Base-by-base conservation (phyloP, 1,140 invertebrate genomes). In the Battus philenor region DNA sequence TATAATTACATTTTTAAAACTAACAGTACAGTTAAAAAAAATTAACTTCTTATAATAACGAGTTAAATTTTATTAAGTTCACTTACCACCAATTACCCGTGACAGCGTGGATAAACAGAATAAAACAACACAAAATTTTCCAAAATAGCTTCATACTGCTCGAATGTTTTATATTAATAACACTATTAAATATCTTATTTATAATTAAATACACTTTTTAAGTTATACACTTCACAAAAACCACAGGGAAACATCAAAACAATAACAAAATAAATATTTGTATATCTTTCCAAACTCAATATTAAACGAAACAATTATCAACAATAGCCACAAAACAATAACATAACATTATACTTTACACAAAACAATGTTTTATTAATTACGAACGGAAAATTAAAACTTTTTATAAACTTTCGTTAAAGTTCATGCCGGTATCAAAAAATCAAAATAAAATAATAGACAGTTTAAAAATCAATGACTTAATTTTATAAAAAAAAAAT, bases 41-140 rank as follows among this genome's bases (percentile, higher is more conserved):
- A n/a, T n/a, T n/a, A n/a, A n/a, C n/a, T n/a, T n/a, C n/a, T n/a
- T n/a, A n/a, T n/a, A n/a, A n/a, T n/a, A n/a, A n/a, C n/a, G n/a
- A n/a, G n/a, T n/a, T n/a, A n/a, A n/a, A n/a, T n/a, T n/a, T n/a
- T n/a, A n/a, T n/a, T n/a, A 31, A 50, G 30, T 50, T 45, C 43
- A 77, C 79, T 83, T 70, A 83, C 79, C 79, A 83, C 79, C 79
- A 83, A 47, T 73, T 77, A 13, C 68, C 72, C 48, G 65, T 52
- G 44, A 73, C 78, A 32, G 68, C 68, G 46, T 83, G 68, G 20
- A 68, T 55, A 13, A 83, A 59, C 29, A 82, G 34, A 20, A 80
- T 57, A 47, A 77, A 54, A 47, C 53, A 64, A 38, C 69, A 79
- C 61, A 77, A 50, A 59, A 76, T 64, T 79, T 69, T 79, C 76